Base-by-base conservation (phyloP, 2,113 vertebrate species). In the Percina caprodes region DNA sequence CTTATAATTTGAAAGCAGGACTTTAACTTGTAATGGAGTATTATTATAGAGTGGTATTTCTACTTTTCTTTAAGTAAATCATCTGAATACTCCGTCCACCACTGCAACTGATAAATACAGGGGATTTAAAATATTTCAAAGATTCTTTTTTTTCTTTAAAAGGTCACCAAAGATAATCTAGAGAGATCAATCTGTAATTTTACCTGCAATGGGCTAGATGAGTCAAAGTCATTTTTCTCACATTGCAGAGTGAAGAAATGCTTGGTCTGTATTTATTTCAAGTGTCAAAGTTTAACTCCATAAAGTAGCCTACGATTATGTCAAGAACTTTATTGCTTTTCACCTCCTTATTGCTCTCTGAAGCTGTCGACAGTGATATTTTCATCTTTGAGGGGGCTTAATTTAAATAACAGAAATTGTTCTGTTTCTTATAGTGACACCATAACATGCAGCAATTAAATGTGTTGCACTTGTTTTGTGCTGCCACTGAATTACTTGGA, bases 361-460 rank as follows among this genome's bases (percentile, higher is more conserved):
- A 39, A 52, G 51, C 65, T 71, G 66, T 42, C 39, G 39, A 11
- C 30, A 0, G n/a, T 73, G 69, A 73, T 92, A 81, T 86, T 89
- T 89, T 86, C 71, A 85, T 90, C 79, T 87, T 70, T 79, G 76
- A 75, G 66, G 49, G 51, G 70, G 59, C 42, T 81, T 80, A 66
- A 58, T 85, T 86, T 80, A 74, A 79, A 80, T 84, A 84, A 35
- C 77, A 89, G 48, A 70, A 80, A 88, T 49, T 82, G 48, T 82
- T 83, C 65, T 52, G 49, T 90, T 90, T 80, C 74, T 82, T 83
- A 83, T 80, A 70, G 89, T 88, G 89, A 85, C 90, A 87, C 87
- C 49, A 82, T 77, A 82, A 83, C 77, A 81, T 81, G 67, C 71
- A 90, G 92, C 94, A 95, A 94, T 94, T 94, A 95, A 95, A 94